These are phyloP conservation scores for Drosophila tripunctata DNA, from an alignment of 2,888 invertebrate species.

Conservation along the genomic window DNA sequence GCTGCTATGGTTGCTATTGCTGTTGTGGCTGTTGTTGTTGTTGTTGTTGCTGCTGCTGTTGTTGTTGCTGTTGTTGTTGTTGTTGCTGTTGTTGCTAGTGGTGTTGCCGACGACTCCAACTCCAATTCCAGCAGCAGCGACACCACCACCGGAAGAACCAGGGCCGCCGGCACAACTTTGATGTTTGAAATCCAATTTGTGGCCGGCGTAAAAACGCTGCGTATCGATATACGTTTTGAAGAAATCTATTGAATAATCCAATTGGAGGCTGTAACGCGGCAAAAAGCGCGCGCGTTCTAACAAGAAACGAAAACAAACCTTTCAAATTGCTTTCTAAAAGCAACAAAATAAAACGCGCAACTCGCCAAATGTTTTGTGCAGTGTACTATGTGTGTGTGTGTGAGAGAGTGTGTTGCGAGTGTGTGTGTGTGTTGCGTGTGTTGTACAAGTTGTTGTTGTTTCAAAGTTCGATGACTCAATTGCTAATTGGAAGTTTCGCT, in stretches of 20 bases:
- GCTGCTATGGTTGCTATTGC: slow-evolving; percentile 85
- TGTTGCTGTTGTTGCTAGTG: slow-evolving; percentile 85
- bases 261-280: slow-evolving; percentile 72
- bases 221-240: slow-evolving; percentile 84
- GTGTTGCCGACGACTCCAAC: slow-evolving; percentile 76
- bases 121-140: slow-evolving; percentile 70
- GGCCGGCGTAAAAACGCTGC: slow-evolving; percentile 86
- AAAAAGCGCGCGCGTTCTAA: slow-evolving; percentile 44
- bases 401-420: no score
- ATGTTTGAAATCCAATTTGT: slow-evolving; percentile 94
- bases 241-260: slow-evolving; percentile 83
- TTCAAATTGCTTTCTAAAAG: not conserved
- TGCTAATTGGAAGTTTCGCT: no score
- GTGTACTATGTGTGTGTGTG: no score
- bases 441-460: no score
- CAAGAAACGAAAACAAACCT: not conserved
- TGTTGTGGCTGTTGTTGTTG: slow-evolving; percentile 85
- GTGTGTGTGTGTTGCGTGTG: no score
- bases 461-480: no score
- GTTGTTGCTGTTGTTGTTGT: slow-evolving; percentile 85
- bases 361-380: no score
- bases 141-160: slow-evolving; percentile 86
- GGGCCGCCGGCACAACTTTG: slow-evolving; percentile 89
- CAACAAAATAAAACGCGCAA: no score
- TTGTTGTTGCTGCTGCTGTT: slow-evolving; percentile 17